Conservation (phyloP, 2,888 invertebrate genomes). For the Lithophane semibrunnea region DNA sequence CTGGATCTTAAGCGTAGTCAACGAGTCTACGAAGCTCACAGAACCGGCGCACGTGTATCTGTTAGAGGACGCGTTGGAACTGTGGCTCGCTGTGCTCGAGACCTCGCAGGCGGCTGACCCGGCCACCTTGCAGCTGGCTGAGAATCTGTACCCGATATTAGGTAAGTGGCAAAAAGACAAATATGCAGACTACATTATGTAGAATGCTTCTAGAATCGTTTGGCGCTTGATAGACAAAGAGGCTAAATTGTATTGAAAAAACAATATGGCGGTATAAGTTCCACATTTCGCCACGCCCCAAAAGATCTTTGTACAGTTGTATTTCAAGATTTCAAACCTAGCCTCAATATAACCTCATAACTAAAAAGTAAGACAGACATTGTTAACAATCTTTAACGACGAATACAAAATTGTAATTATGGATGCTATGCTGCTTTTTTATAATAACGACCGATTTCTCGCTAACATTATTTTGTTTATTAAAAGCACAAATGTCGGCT, state of each 20-base stretch:
- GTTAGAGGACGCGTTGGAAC: slow-evolving; percentile 97
- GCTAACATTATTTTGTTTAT: background rate
- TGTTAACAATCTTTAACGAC: background rate
- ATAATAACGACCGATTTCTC: background rate
- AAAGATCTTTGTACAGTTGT: background rate
- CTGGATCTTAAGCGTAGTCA: slow-evolving; percentile 90
- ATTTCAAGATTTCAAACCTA: background rate
- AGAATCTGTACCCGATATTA: slow-evolving; percentile 93
- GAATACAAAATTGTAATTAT: background rate
- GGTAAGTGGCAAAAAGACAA: slow-evolving; percentile 89
- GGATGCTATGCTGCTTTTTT: background rate
- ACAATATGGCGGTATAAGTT: background rate
- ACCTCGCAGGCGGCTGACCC: slow-evolving; percentile 91
- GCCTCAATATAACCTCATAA: background rate
- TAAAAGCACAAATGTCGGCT: background rate
- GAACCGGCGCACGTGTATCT: slow-evolving; percentile 96
- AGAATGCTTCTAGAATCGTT: background rate
- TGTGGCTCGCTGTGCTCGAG: slow-evolving; percentile 96
- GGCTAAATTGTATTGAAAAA: background rate
- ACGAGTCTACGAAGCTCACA: slow-evolving; percentile 93
- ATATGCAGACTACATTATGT: background rate
- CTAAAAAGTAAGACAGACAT: background rate
- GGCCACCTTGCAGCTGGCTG: slow-evolving; percentile 93
- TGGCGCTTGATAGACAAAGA: background rate
- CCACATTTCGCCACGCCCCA: background rate